Evolutionary conservation across 2,797 vertebrate species (phyloP).

Genomic region (Glyptemys insculpta): DNA sequence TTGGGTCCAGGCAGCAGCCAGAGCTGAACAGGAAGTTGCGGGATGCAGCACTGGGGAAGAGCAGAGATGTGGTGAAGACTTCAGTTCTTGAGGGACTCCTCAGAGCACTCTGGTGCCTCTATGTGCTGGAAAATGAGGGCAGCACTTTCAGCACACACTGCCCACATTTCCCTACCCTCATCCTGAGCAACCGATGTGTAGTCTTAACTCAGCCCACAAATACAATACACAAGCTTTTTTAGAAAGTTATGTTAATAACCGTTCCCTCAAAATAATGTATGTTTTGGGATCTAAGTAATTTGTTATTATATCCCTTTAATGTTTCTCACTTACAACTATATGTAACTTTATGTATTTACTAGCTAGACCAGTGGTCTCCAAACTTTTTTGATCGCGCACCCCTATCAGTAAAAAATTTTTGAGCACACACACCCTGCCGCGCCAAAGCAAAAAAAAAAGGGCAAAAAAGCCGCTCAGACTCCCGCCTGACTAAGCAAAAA

Average conservation of each 20-base stretch:
- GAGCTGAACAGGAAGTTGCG: neutral
- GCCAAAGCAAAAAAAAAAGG: too few species aligned
- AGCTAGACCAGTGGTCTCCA: neutral
- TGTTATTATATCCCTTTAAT: neutral
- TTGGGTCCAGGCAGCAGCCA: neutral
- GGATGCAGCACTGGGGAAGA: neutral
- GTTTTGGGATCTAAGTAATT: neutral
- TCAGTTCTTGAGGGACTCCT: neutral
- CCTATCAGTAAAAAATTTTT: too few species aligned
- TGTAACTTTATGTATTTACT: neutral
- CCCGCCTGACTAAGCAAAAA: too few species aligned
- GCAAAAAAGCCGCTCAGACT: too few species aligned
- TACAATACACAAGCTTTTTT: neutral
- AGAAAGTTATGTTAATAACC: neutral
- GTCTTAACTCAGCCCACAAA: neutral
- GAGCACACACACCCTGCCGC: too few species aligned
- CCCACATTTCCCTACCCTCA: neutral
- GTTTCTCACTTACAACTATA: neutral
- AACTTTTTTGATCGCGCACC: too few species aligned
- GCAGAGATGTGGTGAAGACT: neutral
- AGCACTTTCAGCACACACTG: neutral
- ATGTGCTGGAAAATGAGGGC: neutral
- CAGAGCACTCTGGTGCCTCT: neutral
- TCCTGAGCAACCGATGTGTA: neutral
- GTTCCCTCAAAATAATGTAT: neutral